A percentile compares a stretch with the other conserved stretches of the same genome.
phyloP scores from a whole-genome alignment of 1,140 invertebrate species.

The Orussus abietinus region DNA sequence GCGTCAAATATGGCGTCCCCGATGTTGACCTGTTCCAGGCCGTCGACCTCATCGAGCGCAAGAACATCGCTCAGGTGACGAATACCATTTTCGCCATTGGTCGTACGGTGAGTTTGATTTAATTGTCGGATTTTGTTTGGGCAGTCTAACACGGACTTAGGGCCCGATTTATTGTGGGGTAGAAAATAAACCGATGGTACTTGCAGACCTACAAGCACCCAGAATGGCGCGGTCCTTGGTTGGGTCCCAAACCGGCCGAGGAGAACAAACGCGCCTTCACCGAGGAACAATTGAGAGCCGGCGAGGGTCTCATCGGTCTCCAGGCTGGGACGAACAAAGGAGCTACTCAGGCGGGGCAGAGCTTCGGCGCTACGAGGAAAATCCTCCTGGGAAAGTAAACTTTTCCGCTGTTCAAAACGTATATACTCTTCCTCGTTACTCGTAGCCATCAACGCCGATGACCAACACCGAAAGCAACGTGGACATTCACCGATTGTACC shows the following conservation, averaged over 20 bases:
- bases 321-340: constrained; percentile 97
- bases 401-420: neutral
- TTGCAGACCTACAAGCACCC: constrained; percentile 81
- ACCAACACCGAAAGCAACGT: no score
- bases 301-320: constrained; percentile 85
- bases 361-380: constrained; percentile 86
- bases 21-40: constrained; percentile 96
- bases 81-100: constrained; percentile 91
- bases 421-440: no score
- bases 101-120: constrained; percentile 68
- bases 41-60: constrained; percentile 91
- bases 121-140: constrained; percentile 4
- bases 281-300: constrained; percentile 86
- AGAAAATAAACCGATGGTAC: no score
- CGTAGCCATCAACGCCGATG: no score
- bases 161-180: no score
- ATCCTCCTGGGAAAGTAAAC: constrained; percentile 80
- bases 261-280: constrained; percentile 90
- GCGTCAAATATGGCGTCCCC: constrained; percentile 83
- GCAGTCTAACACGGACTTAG: no score
- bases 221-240: constrained; percentile 83
- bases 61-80: constrained; percentile 90
- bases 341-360: constrained; percentile 88
- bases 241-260: constrained; percentile 87
- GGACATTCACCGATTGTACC: no score